phyloP scores from a whole-genome alignment of 2,113 vertebrate species.

The Panthera tigris region DNA sequence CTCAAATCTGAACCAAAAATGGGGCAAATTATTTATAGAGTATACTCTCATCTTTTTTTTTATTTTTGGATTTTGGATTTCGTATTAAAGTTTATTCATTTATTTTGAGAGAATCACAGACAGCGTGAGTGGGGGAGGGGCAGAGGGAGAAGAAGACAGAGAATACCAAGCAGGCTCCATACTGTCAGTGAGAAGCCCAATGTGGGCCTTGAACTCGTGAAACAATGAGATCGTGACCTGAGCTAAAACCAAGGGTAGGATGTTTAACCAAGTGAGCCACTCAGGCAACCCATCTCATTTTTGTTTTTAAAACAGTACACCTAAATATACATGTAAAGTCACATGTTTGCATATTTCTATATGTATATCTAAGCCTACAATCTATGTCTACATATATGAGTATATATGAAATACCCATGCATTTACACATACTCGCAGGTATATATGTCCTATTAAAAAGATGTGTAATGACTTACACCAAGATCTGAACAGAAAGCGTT shows the following conservation, averaged over 20 bases:
- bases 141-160: too few species aligned
- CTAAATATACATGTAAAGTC: neutral
- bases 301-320: neutral
- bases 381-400: neutral
- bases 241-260: too few species aligned
- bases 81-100: too few species aligned
- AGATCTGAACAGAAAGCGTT: slow-evolving; percentile 9
- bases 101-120: too few species aligned
- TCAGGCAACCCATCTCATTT: neutral
- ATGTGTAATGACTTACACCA: neutral
- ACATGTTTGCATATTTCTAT: neutral
- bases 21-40: neutral
- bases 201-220: too few species aligned
- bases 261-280: too few species aligned
- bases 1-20: neutral
- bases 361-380: neutral
- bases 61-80: too few species aligned
- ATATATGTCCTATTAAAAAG: neutral
- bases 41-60: neutral
- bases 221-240: too few species aligned
- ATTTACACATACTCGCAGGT: neutral
- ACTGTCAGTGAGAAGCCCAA: too few species aligned
- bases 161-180: too few species aligned
- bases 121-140: too few species aligned
- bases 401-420: neutral